Percentiles rank a stretch among this genome's conserved stretches.
Conservation (phyloP, 2,797 vertebrate genomes). For the Hypotaenidia okinawae region DNA sequence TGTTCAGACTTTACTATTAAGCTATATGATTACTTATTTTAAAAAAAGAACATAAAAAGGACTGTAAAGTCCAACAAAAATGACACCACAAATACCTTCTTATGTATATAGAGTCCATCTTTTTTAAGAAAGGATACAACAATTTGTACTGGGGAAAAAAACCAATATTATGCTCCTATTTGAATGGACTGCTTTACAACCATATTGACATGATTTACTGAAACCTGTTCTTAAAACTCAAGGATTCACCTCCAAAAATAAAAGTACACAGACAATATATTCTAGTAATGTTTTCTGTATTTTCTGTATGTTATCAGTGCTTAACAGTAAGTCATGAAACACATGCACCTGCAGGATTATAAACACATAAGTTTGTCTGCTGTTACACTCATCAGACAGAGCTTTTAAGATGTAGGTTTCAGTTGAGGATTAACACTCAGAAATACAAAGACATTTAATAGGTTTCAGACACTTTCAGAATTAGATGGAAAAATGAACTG, state of each 20-base stretch:
- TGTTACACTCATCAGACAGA: neutral
- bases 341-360: neutral
- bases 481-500: neutral
- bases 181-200: neutral
- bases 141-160: neutral
- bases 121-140: neutral
- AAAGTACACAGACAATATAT: neutral
- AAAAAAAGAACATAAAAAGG: neutral
- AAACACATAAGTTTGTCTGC: neutral
- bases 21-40: neutral
- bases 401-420: neutral
- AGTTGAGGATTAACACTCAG: neutral
- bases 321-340: neutral
- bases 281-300: neutral
- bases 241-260: neutral
- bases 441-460: neutral
- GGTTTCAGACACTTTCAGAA: neutral
- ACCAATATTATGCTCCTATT: neutral
- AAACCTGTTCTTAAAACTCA: neutral
- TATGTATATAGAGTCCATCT: neutral
- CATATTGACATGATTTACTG: neutral
- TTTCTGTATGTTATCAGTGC: neutral
- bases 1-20: neutral
- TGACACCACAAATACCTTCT: neutral
- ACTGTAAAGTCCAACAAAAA: neutral